Evolutionary conservation across 2,113 vertebrate species (phyloP).

Genomic region (Dasyornis broadbenti): DNA sequence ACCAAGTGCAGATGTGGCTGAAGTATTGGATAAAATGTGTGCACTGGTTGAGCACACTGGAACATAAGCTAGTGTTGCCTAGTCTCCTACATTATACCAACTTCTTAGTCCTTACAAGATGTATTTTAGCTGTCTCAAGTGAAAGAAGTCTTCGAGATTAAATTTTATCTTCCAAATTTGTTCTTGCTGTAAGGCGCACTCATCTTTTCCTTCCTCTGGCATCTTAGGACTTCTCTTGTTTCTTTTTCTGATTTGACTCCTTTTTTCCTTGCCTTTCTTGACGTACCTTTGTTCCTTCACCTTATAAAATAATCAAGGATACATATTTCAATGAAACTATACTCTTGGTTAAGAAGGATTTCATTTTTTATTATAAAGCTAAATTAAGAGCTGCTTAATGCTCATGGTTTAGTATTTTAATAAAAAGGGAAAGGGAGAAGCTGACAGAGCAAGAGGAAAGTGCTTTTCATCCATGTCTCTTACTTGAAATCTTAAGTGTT

Average conservation of each 20-base stretch:
- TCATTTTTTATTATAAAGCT: slow-evolving; percentile 65
- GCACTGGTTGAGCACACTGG: background rate
- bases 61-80: background rate
- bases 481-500: slow-evolving; percentile 17
- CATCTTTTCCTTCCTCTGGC: background rate
- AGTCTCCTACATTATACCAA: background rate
- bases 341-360: slow-evolving; percentile 52
- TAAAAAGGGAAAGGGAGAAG: slow-evolving; percentile 40
- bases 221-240: background rate
- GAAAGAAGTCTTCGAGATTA: background rate
- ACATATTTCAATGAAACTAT: slow-evolving; percentile 34
- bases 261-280: background rate
- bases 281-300: slow-evolving; percentile 34
- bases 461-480: slow-evolving; percentile 4
- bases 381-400: slow-evolving; percentile 65
- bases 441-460: background rate
- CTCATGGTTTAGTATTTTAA: slow-evolving; percentile 65
- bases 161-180: background rate
- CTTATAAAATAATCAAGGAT: slow-evolving; percentile 41
- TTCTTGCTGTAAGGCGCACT: background rate
- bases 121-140: background rate
- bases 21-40: background rate
- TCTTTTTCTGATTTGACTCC: background rate
- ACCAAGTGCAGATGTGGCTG: background rate
- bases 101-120: background rate